phyloP scores from a whole-genome alignment of 1,140 invertebrate species.

The Teleopsis dalmanni region DNA sequence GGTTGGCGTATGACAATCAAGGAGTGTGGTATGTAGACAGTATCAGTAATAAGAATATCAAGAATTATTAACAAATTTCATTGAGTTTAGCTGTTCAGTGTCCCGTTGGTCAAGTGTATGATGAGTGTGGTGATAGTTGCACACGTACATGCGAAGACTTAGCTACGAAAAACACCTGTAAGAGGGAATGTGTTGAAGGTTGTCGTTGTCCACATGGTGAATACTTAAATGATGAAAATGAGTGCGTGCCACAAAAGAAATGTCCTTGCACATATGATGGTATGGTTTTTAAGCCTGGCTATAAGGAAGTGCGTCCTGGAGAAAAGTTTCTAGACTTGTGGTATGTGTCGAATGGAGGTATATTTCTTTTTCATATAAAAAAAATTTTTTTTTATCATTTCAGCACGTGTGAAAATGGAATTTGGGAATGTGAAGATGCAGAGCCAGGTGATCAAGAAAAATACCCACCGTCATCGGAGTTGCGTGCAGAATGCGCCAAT shows the following conservation, averaged over 20 bases:
- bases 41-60: not conserved
- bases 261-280: slow-evolving; percentile 71
- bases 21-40: slow-evolving; percentile 58
- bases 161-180: slow-evolving; percentile 25
- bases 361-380: not conserved
- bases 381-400: slow-evolving; percentile 8
- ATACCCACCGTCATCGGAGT: slow-evolving; percentile 54
- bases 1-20: slow-evolving; percentile 69
- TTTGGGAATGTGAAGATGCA: slow-evolving; percentile 66
- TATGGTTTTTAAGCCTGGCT: slow-evolving; percentile 64
- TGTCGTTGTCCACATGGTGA: slow-evolving; percentile 76
- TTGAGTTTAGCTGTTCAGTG: slow-evolving; percentile 57
- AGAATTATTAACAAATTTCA: not conserved
- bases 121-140: slow-evolving; percentile 70
- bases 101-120: slow-evolving; percentile 67
- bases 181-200: slow-evolving; percentile 68
- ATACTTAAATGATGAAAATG: slow-evolving; percentile 59
- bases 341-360: slow-evolving; percentile 41
- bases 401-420: slow-evolving; percentile 65
- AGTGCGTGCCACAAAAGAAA: slow-evolving; percentile 66
- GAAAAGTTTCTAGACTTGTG: slow-evolving; percentile 61
- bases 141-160: slow-evolving; percentile 62
- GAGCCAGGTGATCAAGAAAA: slow-evolving; percentile 53
- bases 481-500: slow-evolving; percentile 54
- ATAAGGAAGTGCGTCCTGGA: slow-evolving; percentile 62